These are phyloP conservation scores for Mythimna ferrago DNA, from an alignment of 2,888 invertebrate species.

Conservation along the genomic window DNA sequence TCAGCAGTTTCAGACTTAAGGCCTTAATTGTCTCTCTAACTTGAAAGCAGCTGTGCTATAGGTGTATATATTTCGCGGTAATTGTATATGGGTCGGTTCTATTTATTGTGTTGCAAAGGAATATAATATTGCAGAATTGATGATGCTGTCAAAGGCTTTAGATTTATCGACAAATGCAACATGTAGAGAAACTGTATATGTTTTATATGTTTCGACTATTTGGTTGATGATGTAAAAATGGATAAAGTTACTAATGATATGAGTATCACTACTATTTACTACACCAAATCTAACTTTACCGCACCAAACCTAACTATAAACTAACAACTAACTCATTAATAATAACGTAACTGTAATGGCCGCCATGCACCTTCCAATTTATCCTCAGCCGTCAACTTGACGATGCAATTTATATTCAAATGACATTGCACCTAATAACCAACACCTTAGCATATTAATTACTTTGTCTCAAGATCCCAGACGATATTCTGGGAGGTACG, in stretches of 20 bases:
- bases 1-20: not conserved
- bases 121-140: not conserved
- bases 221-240: not conserved
- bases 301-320: not conserved
- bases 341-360: not conserved
- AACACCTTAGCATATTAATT: constrained; percentile 15
- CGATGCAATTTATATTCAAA: constrained; percentile 36
- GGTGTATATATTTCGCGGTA: not conserved
- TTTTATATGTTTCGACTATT: too few species aligned
- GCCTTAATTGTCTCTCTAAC: not conserved
- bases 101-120: not conserved
- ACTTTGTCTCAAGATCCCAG: not conserved
- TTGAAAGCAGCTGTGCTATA: not conserved
- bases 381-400: constrained; percentile 13
- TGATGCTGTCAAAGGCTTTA: not conserved
- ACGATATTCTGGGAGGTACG: not conserved
- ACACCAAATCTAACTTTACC: not conserved
- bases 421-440: constrained; percentile 12
- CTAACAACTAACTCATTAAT: constrained; percentile 3
- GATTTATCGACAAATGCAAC: too few species aligned
- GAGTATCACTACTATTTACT: not conserved
- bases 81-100: not conserved
- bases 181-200: too few species aligned
- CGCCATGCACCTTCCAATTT: constrained; percentile 15
- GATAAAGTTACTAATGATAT: not conserved